Evolutionary conservation across 2,888 invertebrate species (phyloP).

Genomic region (Polietes domitor): DNA sequence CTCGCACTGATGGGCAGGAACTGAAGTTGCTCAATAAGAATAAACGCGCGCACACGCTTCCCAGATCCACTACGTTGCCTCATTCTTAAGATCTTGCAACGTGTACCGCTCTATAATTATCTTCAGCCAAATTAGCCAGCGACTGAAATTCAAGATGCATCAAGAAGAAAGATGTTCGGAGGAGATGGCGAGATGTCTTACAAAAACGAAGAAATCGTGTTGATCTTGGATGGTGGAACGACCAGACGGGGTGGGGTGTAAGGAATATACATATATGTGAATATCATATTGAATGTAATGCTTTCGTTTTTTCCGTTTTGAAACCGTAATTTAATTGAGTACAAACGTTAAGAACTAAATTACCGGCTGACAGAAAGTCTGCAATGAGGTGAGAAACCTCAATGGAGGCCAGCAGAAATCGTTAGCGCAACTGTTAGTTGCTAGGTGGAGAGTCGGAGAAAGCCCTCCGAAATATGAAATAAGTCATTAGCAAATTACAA

Average conservation of each 20-base stretch:
- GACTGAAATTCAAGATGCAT: constrained; percentile 63
- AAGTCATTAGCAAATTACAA: constrained; percentile 78
- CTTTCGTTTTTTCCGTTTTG: neutral
- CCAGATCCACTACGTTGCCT: constrained; percentile 37
- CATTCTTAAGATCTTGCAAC: constrained; percentile 18
- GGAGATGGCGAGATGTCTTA: neutral
- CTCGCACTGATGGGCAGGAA: constrained; percentile 20
- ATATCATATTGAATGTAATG: neutral
- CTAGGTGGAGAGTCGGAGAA: neutral
- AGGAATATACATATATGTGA: neutral
- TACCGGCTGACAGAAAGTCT: neutral
- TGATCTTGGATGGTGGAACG: no score
- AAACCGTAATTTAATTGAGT: neutral
- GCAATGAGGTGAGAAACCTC: neutral
- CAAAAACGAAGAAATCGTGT: no score
- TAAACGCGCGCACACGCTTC: constrained; percentile 76
- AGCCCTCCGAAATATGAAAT: constrained; percentile 18
- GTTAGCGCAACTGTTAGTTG: constrained; percentile 7
- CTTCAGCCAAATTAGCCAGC: constrained; percentile 78
- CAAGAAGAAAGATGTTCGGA: neutral
- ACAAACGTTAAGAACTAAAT: constrained; percentile 9
- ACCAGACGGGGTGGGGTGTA: neutral
- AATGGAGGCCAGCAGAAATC: constrained; percentile 3
- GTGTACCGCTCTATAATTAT: constrained; percentile 78
- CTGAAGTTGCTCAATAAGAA: constrained; percentile 75